A percentile compares a stretch with the other conserved stretches of the same genome.
Evolutionary conservation across 2,113 vertebrate genomes (phyloP).

Genomic region (Anoura caudifer): DNA sequence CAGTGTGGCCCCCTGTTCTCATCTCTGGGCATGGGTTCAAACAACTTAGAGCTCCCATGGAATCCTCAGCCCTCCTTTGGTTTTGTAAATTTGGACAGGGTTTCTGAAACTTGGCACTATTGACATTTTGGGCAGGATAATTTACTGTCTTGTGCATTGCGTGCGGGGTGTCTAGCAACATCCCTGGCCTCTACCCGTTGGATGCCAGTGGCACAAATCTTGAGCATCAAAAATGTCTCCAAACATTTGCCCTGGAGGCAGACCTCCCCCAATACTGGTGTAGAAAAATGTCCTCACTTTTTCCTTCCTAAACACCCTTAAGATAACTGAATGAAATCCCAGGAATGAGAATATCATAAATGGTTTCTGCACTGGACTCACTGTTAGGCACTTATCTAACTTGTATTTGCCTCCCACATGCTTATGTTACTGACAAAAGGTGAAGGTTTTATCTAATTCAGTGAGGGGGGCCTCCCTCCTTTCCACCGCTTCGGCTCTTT

Average conservation of each 20-base stretch:
- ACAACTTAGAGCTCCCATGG: background rate
- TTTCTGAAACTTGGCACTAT: background rate
- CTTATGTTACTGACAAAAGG: background rate
- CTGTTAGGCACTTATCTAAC: background rate
- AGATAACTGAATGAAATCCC: background rate
- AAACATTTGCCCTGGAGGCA: background rate
- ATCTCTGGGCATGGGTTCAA: background rate
- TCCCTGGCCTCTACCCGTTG: background rate
- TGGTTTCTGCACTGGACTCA: background rate
- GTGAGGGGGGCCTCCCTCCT: background rate
- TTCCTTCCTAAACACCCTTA: background rate
- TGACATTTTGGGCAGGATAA: background rate
- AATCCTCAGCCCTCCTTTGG: background rate
- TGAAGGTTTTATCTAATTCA: background rate
- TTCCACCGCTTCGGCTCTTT: background rate
- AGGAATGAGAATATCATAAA: background rate
- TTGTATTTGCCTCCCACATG: background rate
- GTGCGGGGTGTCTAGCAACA: rapidly evolving
- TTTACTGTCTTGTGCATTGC: background rate
- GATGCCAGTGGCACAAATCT: background rate
- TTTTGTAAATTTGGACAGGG: background rate
- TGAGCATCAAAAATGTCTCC: background rate
- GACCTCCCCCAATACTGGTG: background rate
- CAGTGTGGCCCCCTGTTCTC: too few species aligned
- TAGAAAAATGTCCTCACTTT: background rate